phyloP scores from a whole-genome alignment of 1,140 invertebrate genomes.

The Calycopis cecrops region DNA sequence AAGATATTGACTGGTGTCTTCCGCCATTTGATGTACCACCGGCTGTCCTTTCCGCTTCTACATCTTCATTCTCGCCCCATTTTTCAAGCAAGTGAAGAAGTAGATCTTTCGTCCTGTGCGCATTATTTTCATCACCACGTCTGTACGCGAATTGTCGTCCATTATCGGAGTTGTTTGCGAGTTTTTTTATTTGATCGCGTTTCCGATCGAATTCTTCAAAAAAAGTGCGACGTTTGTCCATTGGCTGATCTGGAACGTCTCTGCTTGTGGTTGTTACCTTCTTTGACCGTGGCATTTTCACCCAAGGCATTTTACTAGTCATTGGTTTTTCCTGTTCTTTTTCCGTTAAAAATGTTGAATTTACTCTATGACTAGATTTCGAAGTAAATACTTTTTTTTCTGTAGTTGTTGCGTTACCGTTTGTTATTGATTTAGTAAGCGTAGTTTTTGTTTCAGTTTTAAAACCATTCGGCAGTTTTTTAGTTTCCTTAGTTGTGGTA shows the following conservation, averaged over 20 bases:
- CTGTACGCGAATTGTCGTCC: constrained; percentile 62
- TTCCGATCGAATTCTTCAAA: constrained; percentile 74
- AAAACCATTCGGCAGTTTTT: constrained; percentile 54
- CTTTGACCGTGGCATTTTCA: constrained; percentile 72
- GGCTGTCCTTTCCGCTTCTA: constrained; percentile 57
- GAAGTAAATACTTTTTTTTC: constrained; percentile 54
- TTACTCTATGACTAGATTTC: constrained; percentile 55
- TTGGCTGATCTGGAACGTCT: constrained; percentile 79
- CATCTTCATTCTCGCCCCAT: constrained; percentile 78
- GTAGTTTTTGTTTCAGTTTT: constrained; percentile 51
- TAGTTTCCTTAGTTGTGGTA: constrained; percentile 43
- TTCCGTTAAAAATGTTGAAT: constrained; percentile 53
- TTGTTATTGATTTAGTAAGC: constrained; percentile 44
- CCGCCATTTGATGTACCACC: constrained; percentile 61
- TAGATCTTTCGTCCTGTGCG: constrained; percentile 82
- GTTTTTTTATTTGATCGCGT: constrained; percentile 64
- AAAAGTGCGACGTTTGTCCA: constrained; percentile 74
- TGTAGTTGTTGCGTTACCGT: constrained; percentile 53
- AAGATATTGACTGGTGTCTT: constrained; percentile 75
- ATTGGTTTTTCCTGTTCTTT: constrained; percentile 54
- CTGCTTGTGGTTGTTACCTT: constrained; percentile 77
- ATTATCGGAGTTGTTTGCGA: constrained; percentile 55
- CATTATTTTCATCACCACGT: constrained; percentile 72
- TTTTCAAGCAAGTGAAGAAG: constrained; percentile 83
- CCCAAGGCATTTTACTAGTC: constrained; percentile 75